These are phyloP conservation scores for Morone chrysops DNA, from an alignment of 2,113 vertebrate genomes.

Conservation along the genomic window DNA sequence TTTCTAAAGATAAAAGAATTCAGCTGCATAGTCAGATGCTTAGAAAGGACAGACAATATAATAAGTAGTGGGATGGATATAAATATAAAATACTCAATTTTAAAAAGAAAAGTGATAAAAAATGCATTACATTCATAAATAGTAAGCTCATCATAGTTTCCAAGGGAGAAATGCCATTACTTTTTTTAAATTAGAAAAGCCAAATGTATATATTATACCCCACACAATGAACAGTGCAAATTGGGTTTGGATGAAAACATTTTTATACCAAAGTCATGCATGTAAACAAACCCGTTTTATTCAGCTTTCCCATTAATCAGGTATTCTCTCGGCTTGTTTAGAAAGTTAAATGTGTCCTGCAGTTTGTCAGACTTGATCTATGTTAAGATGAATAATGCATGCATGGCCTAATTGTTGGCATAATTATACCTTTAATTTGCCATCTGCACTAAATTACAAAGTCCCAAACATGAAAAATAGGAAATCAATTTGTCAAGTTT, in stretches of 20 bases:
- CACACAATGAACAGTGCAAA: not conserved
- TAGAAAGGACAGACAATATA: not conserved
- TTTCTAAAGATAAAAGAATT: conserved; percentile 9
- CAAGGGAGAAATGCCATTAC: not conserved
- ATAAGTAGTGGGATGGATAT: not conserved
- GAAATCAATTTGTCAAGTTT: not conserved
- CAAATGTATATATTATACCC: not conserved
- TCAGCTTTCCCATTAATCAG: not conserved
- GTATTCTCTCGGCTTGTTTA: not conserved
- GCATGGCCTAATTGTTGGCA: not conserved
- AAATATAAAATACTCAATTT: not conserved
- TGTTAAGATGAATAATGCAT: not conserved
- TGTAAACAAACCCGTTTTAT: not conserved
- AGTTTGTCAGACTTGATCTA: not conserved
- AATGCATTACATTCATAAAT: not conserved
- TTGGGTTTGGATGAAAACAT: not conserved
- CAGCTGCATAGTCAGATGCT: not conserved
- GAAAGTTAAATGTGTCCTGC: not conserved
- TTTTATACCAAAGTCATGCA: not conserved
- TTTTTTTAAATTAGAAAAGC: not conserved
- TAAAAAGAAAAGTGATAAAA: not conserved
- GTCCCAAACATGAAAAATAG: not conserved
- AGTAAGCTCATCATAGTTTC: not conserved
- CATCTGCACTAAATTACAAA: not conserved
- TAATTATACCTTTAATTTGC: conserved; percentile 9